These are phyloP conservation scores for Apostichopus parvimensis DNA, from an alignment of 35 echinoderm and acorn worm species.

Conservation along the genomic window DNA sequence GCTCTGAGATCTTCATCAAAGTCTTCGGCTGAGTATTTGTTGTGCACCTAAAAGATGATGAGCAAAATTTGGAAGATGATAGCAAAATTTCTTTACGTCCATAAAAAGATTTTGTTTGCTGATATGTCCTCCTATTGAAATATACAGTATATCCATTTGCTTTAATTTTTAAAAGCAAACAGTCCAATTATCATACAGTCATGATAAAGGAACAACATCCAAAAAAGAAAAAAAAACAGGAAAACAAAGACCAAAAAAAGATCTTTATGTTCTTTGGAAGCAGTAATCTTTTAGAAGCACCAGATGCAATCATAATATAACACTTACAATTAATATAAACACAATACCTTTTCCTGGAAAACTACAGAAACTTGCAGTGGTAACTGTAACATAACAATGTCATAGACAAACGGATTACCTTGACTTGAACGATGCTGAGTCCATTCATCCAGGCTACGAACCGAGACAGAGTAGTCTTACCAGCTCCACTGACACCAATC, in stretches of 20 bases:
- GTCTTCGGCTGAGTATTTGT: conserved; percentile 95
- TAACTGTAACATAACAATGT: background rate
- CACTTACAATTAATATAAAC: too few species aligned
- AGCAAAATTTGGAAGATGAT: background rate
- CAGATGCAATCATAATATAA: too few species aligned
- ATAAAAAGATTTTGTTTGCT: too few species aligned
- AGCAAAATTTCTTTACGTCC: too few species aligned
- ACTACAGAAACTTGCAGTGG: background rate
- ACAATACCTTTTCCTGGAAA: background rate
- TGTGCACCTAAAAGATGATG: conserved; percentile 70
- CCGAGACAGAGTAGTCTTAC: conserved; percentile 97
- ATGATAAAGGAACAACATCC: background rate
- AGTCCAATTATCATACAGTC: background rate
- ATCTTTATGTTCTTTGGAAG: too few species aligned
- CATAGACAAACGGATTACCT: conserved; percentile 56
- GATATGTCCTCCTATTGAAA: too few species aligned
- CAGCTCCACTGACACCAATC: conserved; percentile 96
- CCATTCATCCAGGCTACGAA: conserved; percentile 99
- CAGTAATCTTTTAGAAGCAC: too few species aligned
- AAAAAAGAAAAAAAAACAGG: too few species aligned
- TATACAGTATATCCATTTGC: too few species aligned
- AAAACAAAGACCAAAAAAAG: too few species aligned
- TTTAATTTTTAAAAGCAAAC: too few species aligned
- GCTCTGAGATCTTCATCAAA: conserved; percentile 97
- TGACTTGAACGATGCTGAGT: conserved; percentile 98